Evolutionary conservation across 2,113 vertebrate species (phyloP), one percentile per base, ranked within the genome.

Genomic region (Brachirus orientalis): DNA sequence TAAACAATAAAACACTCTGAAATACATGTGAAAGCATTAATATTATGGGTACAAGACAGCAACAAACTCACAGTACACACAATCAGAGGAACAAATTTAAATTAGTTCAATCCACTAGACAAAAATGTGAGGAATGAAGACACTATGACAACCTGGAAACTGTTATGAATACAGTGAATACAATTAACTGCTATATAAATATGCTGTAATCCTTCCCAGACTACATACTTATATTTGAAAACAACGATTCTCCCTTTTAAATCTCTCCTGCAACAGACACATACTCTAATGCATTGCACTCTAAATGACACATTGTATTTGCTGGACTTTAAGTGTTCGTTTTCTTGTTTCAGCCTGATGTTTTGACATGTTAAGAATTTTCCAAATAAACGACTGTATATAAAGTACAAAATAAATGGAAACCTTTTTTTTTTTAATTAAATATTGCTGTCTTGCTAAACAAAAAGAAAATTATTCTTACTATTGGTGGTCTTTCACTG

Each of bases 141-240:
- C 7, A 12, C 8, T 11, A 57, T 14, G 17, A 57, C n/a, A 54
- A 73, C 36, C 69, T 80, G 52, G 37, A 82, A 77, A 61, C 50
- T 54, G 37, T 53, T 41, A 44, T 70, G 44, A 80, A 70, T 58
- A 14, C 41, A 63, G 53, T 52, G 56, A 28, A 28, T 35, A 51
- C 10, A 47, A 17, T 48, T 50, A 63, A 53, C 63, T 68, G 10
- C 50, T 45, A 7, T 59, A 28, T 33, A 28, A 69, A 64, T 62
- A 71, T 76, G 59, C 35, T 59, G 45, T 69, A 55, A 69, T 72
- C 61, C 52, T 73, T 82, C 53, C 72, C 64, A 69, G 57, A 75
- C 57, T 20, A 81, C 14, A 48, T 79, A 72, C 56, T 85, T 72
- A 41, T 43, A 54, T 61, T 65, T n/a, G 41, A 53, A 65, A 44